These are phyloP conservation scores for Hydraecia micacea DNA, from an alignment of 2,888 invertebrate genomes.

Conservation along the genomic window DNA sequence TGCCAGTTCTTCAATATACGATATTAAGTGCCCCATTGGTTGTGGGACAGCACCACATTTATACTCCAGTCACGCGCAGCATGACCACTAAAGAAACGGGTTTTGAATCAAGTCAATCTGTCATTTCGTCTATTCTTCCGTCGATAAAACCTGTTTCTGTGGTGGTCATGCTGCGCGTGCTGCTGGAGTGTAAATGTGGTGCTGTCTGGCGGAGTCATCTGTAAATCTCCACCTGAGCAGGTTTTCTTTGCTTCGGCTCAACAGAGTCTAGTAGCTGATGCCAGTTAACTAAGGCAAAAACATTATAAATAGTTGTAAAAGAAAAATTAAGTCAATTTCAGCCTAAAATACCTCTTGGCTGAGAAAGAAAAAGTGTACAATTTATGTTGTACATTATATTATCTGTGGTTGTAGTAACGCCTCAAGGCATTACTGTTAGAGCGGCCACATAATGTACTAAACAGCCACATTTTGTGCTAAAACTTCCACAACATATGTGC, in stretches of 20 bases:
- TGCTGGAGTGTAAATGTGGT: too few relatives aligned
- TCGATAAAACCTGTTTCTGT: too few relatives aligned
- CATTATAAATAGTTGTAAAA: neutral
- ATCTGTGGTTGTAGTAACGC: conserved; percentile 40
- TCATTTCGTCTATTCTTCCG: too few relatives aligned
- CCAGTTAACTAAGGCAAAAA: neutral
- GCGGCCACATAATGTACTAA: conserved; percentile 39
- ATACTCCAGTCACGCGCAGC: too few relatives aligned
- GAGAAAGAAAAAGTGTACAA: conserved; percentile 26
- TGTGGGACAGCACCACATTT: neutral
- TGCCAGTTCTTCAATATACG: neutral
- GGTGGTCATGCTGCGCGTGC: too few relatives aligned
- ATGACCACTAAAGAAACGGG: too few relatives aligned
- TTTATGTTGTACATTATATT: too few relatives aligned
- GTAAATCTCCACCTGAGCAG: neutral
- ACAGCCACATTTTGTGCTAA: conserved; percentile 36
- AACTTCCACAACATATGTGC: conserved; percentile 44
- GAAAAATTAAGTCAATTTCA: conserved; percentile 7
- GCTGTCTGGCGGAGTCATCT: too few relatives aligned
- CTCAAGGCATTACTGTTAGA: conserved; percentile 24
- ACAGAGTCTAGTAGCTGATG: neutral
- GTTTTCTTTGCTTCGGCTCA: neutral
- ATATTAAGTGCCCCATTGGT: neutral
- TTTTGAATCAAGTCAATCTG: too few relatives aligned
- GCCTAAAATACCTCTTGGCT: neutral